Conservation (phyloP, 2,888 invertebrate genomes). For the Cerceris ruficornis region DNA sequence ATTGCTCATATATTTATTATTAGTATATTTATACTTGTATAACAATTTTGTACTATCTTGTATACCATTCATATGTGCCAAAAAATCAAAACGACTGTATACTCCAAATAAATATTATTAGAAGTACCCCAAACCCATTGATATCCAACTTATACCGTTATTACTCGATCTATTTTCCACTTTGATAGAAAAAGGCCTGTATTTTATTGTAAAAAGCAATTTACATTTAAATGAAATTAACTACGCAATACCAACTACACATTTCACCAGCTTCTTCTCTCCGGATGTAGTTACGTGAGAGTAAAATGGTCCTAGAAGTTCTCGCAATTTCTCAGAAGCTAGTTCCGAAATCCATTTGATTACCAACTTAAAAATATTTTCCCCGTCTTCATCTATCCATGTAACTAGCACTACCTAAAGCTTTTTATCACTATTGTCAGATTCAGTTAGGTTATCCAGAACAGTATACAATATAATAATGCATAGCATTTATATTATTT, state of each 20-base stretch:
- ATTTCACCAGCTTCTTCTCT: too few species aligned
- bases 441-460: background rate
- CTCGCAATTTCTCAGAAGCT: too few species aligned
- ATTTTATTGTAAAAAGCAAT: too few species aligned
- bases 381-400: background rate
- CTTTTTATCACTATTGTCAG: background rate
- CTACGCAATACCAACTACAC: too few species aligned
- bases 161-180: background rate
- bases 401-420: background rate
- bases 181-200: background rate
- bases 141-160: background rate
- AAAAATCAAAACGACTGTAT: slow-evolving; percentile 13
- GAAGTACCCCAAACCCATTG: slow-evolving; percentile 23
- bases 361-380: too few species aligned
- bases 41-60: slow-evolving; percentile 26
- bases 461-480: too few species aligned
- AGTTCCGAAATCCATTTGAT: too few species aligned
- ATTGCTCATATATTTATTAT: slow-evolving; percentile 53
- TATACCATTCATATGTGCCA: slow-evolving; percentile 24
- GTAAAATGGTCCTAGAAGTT: too few species aligned
- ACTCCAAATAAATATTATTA: slow-evolving; percentile 37
- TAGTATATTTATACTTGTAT: slow-evolving; percentile 36
- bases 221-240: too few species aligned
- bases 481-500: too few species aligned
- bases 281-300: too few species aligned